These are phyloP conservation scores for Physocephala rufipes DNA, from an alignment of 2,888 invertebrate species.

Conservation along the genomic window DNA sequence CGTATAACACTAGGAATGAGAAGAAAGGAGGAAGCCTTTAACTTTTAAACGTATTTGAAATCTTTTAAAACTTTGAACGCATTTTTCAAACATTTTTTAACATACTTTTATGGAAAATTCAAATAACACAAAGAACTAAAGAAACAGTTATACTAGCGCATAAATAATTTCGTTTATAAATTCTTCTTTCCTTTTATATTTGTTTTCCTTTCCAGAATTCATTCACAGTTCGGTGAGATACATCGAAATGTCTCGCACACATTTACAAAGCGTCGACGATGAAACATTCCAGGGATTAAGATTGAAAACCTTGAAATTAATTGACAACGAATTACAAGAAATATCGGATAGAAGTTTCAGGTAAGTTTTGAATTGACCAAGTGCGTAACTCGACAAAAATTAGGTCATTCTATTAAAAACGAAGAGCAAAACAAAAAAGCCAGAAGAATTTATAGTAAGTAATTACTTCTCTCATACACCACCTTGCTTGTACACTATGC, in stretches of 20 bases:
- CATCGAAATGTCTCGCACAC: constrained; percentile 84
- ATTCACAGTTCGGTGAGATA: constrained; percentile 82
- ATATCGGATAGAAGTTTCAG: constrained; percentile 83
- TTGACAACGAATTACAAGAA: constrained; percentile 83
- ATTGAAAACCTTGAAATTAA: constrained; percentile 82
- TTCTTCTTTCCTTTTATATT: not conserved
- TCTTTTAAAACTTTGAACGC: too few relatives aligned
- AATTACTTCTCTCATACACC: too few relatives aligned
- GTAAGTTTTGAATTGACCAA: constrained; percentile 67
- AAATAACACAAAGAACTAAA: too few relatives aligned
- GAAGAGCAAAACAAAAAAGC: too few relatives aligned
- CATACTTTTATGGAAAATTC: too few relatives aligned
- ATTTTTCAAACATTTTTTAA: too few relatives aligned
- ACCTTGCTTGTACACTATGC: too few relatives aligned
- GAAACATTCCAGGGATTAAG: constrained; percentile 80
- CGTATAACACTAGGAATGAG: too few relatives aligned
- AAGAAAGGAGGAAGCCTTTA: too few relatives aligned
- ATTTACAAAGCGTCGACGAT: constrained; percentile 81
- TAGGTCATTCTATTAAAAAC: too few relatives aligned
- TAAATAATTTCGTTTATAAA: not conserved
- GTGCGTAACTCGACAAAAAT: too few relatives aligned
- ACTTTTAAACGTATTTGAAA: too few relatives aligned
- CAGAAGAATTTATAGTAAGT: constrained; percentile 1
- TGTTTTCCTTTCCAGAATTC: constrained; percentile 72
- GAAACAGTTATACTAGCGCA: not conserved